Conservation (phyloP, 2,113 vertebrate genomes). For the Trogon surrucura region DNA sequence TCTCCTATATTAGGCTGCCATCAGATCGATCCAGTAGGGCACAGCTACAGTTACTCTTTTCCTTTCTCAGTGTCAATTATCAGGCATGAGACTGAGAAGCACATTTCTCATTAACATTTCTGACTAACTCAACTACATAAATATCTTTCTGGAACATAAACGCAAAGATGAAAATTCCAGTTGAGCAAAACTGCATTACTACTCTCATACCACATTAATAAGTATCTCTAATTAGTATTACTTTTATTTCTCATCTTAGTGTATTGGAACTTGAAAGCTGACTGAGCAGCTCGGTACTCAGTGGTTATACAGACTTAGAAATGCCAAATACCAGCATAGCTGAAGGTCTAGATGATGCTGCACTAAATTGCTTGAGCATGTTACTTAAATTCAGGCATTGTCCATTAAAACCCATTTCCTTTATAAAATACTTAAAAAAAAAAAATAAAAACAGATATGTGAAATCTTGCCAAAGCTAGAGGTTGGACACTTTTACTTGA, state of each 20-base stretch:
- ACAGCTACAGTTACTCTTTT: too few relatives aligned
- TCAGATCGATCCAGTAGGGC: background rate
- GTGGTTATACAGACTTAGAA: background rate
- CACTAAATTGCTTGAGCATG: fast-evolving
- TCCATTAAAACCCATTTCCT: background rate
- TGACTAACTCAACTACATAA: background rate
- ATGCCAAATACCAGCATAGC: background rate
- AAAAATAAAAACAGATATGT: background rate
- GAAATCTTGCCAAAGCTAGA: background rate
- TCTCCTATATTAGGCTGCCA: background rate
- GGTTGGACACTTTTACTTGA: background rate
- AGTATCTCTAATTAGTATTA: background rate
- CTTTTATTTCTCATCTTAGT: background rate
- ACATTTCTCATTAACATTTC: background rate
- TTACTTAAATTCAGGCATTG: background rate
- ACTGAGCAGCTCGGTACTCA: background rate
- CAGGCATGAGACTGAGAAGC: background rate
- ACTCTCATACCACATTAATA: background rate
- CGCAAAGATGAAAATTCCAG: background rate
- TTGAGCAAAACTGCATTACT: background rate
- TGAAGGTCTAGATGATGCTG: background rate
- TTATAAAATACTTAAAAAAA: background rate
- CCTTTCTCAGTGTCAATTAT: background rate
- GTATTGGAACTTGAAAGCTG: background rate
- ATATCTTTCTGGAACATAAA: background rate